These are phyloP conservation scores for Ophion ellenae DNA, from an alignment of 2,888 invertebrate species.

Conservation along the genomic window DNA sequence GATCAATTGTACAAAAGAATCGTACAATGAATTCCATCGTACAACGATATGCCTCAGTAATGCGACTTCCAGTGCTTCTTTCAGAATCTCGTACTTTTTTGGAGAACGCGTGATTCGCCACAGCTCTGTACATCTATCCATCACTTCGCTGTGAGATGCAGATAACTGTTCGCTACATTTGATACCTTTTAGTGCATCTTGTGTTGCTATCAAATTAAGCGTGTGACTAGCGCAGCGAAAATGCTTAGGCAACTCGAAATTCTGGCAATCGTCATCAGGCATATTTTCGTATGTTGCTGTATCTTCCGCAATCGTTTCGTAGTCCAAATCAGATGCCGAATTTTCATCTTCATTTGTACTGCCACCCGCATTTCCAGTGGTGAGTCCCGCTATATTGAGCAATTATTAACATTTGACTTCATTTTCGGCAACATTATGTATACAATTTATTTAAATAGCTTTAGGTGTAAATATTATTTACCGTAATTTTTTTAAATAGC, in stretches of 20 bases:
- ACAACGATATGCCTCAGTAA: conserved; percentile 28
- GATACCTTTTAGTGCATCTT: conserved; percentile 19
- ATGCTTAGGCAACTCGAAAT: conserved; percentile 30
- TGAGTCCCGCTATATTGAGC: not conserved
- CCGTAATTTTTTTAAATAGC: no score
- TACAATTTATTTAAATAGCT: not conserved
- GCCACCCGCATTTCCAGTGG: no score
- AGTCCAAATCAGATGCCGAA: no score
- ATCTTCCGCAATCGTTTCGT: no score
- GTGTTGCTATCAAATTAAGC: conserved; percentile 28
- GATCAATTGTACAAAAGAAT: conserved; percentile 7
- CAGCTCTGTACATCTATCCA: conserved; percentile 19
- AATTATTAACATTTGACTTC: not conserved
- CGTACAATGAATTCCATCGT: conserved; percentile 45
- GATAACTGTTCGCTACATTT: not conserved
- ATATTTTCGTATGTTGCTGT: not conserved
- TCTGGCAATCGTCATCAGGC: no score
- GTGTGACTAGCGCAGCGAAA: conserved; percentile 49
- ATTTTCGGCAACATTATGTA: not conserved
- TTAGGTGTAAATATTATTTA: not conserved
- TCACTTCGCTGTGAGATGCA: no score
- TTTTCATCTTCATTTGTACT: no score
- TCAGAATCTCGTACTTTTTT: conserved; percentile 25
- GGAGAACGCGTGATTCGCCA: conserved; percentile 47
- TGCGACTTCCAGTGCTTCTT: conserved; percentile 13